Conservation (phyloP, 2,113 vertebrate genomes). For the Semicossyphus pulcher region DNA sequence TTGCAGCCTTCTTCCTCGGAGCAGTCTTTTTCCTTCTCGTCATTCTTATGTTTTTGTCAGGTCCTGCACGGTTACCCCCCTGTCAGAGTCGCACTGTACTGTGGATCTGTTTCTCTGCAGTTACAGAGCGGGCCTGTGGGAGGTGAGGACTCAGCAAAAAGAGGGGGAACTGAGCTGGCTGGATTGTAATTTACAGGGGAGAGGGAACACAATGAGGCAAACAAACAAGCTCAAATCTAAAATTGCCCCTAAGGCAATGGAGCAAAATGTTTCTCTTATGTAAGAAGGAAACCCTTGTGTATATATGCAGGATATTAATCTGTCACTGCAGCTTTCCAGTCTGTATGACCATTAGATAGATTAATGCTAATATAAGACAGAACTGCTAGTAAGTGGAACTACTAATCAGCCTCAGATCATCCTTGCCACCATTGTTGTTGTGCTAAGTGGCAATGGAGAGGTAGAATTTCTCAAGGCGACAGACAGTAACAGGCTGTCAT, state of each 20-base stretch:
- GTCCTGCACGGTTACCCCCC: slow-evolving; percentile 27
- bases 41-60: slow-evolving; percentile 36
- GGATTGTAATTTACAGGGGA: background rate
- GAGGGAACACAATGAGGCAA: background rate
- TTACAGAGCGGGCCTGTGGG: slow-evolving; percentile 53
- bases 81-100: slow-evolving; percentile 21
- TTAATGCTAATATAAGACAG: background rate
- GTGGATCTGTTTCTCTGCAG: slow-evolving; percentile 64
- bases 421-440: background rate
- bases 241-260: background rate
- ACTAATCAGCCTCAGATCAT: background rate
- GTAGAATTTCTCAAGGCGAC: background rate
- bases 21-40: slow-evolving; percentile 9
- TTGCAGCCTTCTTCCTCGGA: slow-evolving; percentile 10
- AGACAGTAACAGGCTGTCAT: background rate
- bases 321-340: background rate
- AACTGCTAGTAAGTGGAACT: background rate
- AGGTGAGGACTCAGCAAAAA: slow-evolving; percentile 80
- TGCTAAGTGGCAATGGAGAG: background rate
- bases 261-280: background rate
- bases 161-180: slow-evolving; percentile 31
- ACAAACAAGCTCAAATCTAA: background rate
- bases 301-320: background rate
- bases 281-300: background rate
- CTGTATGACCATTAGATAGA: too few relatives aligned